Evolutionary conservation across 2,113 vertebrate genomes (phyloP).

Genomic region (Sinocyclocheilus grahami): DNA sequence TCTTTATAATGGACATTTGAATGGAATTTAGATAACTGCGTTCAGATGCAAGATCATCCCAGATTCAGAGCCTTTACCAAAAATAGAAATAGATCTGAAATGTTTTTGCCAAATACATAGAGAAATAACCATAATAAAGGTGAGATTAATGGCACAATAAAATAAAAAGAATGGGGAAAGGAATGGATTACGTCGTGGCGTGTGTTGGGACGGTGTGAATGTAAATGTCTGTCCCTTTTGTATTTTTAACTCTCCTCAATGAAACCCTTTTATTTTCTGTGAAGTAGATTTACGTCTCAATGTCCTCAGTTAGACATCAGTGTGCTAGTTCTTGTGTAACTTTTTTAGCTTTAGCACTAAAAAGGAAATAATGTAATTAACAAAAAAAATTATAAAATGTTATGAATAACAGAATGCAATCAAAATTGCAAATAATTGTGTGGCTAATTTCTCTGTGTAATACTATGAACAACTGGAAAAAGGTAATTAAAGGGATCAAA

Average conservation of each 20-base stretch:
- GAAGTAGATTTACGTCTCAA: constrained; percentile 71
- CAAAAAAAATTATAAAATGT: constrained; percentile 50
- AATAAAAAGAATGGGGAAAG: constrained; percentile 41
- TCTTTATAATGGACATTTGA: not conserved
- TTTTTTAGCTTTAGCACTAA: constrained; percentile 76
- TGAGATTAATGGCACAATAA: not conserved
- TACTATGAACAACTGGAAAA: constrained; percentile 68
- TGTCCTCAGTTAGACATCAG: constrained; percentile 73
- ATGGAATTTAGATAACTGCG: not conserved
- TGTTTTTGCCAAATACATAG: not conserved
- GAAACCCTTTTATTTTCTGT: constrained; percentile 60
- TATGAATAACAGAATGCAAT: constrained; percentile 68
- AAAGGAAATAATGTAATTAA: constrained; percentile 71
- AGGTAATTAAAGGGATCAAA: constrained; percentile 72
- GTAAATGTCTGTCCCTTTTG: constrained; percentile 63
- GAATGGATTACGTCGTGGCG: not conserved
- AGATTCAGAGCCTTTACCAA: constrained; percentile 56
- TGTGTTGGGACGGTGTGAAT: constrained; percentile 63
- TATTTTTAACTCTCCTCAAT: constrained; percentile 48
- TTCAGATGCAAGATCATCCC: not conserved
- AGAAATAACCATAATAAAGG: too few relatives aligned
- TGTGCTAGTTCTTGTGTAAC: constrained; percentile 76
- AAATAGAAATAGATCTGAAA: constrained; percentile 44
- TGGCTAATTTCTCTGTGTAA: constrained; percentile 77
- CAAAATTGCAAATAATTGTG: constrained; percentile 65